These are phyloP conservation scores for Corythornis madagascariensis DNA, from an alignment of 2,113 vertebrate species.

Conservation along the genomic window DNA sequence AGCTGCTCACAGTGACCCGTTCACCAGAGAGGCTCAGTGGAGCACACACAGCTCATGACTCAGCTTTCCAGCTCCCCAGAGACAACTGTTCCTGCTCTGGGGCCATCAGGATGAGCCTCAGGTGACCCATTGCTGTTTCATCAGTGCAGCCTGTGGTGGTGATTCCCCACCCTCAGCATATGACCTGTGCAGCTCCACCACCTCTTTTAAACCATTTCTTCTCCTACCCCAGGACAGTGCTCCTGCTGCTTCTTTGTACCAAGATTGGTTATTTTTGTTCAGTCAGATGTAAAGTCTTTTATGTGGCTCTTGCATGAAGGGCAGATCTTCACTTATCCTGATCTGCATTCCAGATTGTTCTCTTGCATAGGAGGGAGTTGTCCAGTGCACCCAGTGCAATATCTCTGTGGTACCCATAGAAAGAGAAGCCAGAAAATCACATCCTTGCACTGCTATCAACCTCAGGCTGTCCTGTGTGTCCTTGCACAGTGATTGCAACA, in stretches of 20 bases:
- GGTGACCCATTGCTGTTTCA: neutral
- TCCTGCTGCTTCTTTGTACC: neutral
- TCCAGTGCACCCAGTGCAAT: neutral
- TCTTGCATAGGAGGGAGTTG: neutral
- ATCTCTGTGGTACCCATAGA: rapidly evolving
- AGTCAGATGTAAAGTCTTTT: too few species aligned
- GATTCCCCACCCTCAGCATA: neutral
- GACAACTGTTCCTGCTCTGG: neutral
- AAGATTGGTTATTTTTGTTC: neutral
- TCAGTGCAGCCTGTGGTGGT: neutral
- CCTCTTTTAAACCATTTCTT: neutral
- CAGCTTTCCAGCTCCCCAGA: neutral
- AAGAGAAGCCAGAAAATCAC: neutral
- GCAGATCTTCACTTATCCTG: rapidly evolving
- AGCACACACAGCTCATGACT: neutral
- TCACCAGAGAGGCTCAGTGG: neutral
- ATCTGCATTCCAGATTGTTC: neutral
- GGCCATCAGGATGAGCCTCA: neutral
- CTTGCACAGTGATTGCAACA: rapidly evolving
- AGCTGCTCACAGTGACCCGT: neutral
- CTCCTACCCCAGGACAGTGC: neutral
- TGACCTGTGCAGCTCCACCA: neutral
- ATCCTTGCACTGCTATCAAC: rapidly evolving
- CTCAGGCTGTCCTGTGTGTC: neutral
- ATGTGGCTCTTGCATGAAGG: rapidly evolving